Evolutionary conservation across 2,113 vertebrate genomes (phyloP), one percentile per base, ranked within the genome.

Genomic region (Pithys albifrons): DNA sequence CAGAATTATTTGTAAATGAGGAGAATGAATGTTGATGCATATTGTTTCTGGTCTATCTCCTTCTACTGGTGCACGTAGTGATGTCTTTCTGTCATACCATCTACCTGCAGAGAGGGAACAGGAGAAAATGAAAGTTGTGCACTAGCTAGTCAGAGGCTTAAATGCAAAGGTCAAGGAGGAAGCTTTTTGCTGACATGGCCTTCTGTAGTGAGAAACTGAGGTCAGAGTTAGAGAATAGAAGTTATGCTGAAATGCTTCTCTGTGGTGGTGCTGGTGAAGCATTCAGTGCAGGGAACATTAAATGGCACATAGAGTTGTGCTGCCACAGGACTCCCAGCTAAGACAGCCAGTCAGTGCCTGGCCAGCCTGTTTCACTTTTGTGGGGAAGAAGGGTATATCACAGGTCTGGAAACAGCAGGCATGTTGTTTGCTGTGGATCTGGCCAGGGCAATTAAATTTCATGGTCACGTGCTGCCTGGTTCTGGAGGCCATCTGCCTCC

Each of bases 11-110:
- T 71, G 28, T 43, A 73, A 91, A 48, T 29, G 14, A 41, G 41
- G 24, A 70, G 48, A 87, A 79, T 31, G 18, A 64, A 88, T 72
- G n/a, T 59, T 52, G 29, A 31, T 70, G 33, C 14, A 2, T 76
- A 46, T 76, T 69, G 29, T 75, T 89, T 62, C 41, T 52, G 29
- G 5, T n/a, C 76, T 77, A 27, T 49, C 6, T 75, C 48, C 20
- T 74, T 39, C 31, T 72, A 0, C 14, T 65, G 24, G 7, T 58
- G 8, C 13, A 12, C 0, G 0, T 28, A 37, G 29, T 33, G 61
- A 10, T 0, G 0, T 14, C 43, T 72, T 64, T 74, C 79, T 70
- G 5, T 65, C 25, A 65, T 11, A 14, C 45, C 35, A 28, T 51
- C 55, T 74, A n/a, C 65, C 61, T 49, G 43, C 24, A 74, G 65